phyloP scores from a whole-genome alignment of 1,140 invertebrate genomes.

The Ctenoplectra terminalis region DNA sequence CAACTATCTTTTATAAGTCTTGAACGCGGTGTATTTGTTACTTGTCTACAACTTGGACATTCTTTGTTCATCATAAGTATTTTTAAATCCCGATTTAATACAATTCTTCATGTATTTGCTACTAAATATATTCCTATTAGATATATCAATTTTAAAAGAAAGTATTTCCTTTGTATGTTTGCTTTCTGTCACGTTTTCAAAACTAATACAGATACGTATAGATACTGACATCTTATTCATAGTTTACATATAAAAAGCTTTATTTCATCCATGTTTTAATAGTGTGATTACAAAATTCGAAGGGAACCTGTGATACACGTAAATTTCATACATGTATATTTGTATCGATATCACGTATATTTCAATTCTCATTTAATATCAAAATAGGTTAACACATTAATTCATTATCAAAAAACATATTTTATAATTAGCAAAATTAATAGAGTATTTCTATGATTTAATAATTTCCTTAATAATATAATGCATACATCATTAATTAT shows the following conservation, averaged over 20 bases:
- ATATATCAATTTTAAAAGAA: conserved; percentile 9
- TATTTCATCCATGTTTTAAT: not conserved
- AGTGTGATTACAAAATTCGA: too few relatives aligned
- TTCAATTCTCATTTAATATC: not conserved
- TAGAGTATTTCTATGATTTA: not conserved
- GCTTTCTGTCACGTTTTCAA: not conserved
- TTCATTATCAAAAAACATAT: not conserved
- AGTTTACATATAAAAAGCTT: not conserved
- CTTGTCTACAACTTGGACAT: conserved; percentile 78
- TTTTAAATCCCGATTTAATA: not conserved
- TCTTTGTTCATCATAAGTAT: conserved; percentile 64
- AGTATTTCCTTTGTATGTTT: not conserved
- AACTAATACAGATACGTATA: not conserved
- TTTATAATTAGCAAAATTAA: not conserved
- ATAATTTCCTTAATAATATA: not conserved
- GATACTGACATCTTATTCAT: not conserved
- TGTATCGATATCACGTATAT: not conserved
- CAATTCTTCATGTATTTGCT: not conserved
- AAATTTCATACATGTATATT: not conserved
- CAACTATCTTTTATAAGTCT: conserved; percentile 78
- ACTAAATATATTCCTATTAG: not conserved
- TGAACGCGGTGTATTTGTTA: conserved; percentile 72
- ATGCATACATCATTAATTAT: not conserved
- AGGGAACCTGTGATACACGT: too few relatives aligned
- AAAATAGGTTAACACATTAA: not conserved